A percentile compares a stretch with the other conserved stretches of the same genome.
Evolutionary conservation across 2,888 invertebrate species (phyloP).

Genomic region (Andrena haemorrhoa): DNA sequence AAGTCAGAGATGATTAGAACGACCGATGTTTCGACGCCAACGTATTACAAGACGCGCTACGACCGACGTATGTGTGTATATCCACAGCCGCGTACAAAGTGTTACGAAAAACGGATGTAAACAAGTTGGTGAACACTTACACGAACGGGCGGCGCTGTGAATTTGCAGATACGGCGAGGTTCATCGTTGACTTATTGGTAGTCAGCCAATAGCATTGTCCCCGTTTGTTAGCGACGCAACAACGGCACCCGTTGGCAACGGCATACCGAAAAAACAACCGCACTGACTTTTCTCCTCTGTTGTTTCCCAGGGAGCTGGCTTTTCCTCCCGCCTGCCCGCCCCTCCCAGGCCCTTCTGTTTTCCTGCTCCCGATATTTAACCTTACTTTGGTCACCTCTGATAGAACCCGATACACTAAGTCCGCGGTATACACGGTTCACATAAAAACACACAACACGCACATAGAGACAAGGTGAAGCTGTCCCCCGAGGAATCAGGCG

Average conservation of each 20-base stretch:
- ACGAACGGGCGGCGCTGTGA: conserved; percentile 34
- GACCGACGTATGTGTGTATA: not conserved
- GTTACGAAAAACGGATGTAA: conserved; percentile 50
- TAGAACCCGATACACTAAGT: not conserved
- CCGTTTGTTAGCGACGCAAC: conserved; percentile 57
- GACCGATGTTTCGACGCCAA: too few species aligned
- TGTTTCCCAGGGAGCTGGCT: conserved; percentile 8
- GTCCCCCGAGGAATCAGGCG: not conserved
- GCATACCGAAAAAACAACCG: conserved; percentile 50
- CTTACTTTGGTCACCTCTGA: conserved; percentile 10
- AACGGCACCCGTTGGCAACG: conserved; percentile 46
- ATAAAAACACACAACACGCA: conserved; percentile 39
- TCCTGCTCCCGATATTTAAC: conserved; percentile 25
- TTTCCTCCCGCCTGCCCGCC: not conserved
- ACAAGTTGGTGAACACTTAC: conserved; percentile 58
- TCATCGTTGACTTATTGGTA: conserved; percentile 62
- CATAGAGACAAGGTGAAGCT: conserved; percentile 28
- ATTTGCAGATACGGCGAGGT: conserved; percentile 49
- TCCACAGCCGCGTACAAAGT: not conserved
- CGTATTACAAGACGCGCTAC: not conserved
- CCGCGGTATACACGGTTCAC: conserved; percentile 31
- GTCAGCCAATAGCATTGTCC: conserved; percentile 64
- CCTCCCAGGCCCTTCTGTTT: conserved; percentile 11
- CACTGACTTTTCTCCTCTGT: conserved; percentile 23
- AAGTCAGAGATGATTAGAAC: too few species aligned